Base-by-base conservation (phyloP, 1,140 invertebrate species). In the Calephelis virginiensis region DNA sequence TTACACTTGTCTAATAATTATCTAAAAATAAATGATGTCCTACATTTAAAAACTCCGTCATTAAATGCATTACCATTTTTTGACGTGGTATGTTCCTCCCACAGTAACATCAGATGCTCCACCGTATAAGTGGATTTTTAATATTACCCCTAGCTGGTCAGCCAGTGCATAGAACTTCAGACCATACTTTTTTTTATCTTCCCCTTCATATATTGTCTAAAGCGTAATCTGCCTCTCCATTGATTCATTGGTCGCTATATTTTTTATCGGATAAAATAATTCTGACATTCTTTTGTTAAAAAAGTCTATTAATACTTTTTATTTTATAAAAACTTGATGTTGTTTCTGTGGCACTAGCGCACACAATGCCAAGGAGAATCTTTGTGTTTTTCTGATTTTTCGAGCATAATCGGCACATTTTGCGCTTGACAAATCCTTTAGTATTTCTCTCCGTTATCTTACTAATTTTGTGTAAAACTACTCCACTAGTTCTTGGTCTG, bases 181-280 rank as follows among this genome's bases (percentile, higher is more conserved):
- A 13, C 77, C 37, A 12, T 63, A 63, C 38, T 63, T 63, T 64
- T 80, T 77, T n/a, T 63, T n/a, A n/a, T 49, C 68, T 82, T 79
- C 6, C 70, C 68, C 70, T 82, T 72, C 62, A 85, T 75, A 63
- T 84, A 84, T 59, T 81, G 75, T 13, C 80, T 63, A 64, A 82
- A 80, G 43, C 50, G 46, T 37, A 81, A 62, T 65, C 78, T 48
- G 12, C 82, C 81, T 62, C 74, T 61, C 72, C 75, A 83, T 75
- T 40, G 75, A 77, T 62, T 83, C 78, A 64, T 82, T 75, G 14
- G 77, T 72, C 17, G 63, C 73, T 64, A 81, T 62, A 66, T 77
- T 63, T 68, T 71, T 71, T 14, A 62, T 63, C 11, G 74, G 73
- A 63, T 71, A 74, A 75, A 76, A 82, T 14, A 74, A 67, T 48